Base-by-base conservation (phyloP, 2,797 vertebrate genomes). In the Gambusia yucatana region DNA sequence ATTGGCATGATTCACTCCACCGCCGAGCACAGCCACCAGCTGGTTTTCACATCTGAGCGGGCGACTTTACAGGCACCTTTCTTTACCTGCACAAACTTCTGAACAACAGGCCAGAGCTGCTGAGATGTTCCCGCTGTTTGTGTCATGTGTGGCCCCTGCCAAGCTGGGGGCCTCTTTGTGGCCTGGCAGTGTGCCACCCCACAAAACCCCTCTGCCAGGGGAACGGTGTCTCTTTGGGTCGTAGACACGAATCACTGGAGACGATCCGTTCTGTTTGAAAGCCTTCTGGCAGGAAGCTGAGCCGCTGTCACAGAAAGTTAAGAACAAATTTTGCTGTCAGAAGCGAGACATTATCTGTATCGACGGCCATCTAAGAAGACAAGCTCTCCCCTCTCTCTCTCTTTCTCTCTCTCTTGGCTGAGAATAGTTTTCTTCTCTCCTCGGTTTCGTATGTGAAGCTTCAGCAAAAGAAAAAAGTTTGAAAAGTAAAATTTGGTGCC, bases 201-300 rank as follows among this genome's bases (percentile, higher is more conserved):
- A 57, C 80, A 88, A 91, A 57, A 85, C 87, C 82, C 61, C 81
- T 69, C 17, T 81, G 87, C 87, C 92, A 88, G 88, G 84, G 81
- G 87, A 93, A 85, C 72, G 78, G 86, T 93, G 90, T 93, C 91
- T 86, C 86, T 84, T 89, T 80, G 81, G 87, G 87, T 85, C 85
- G 80, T 75, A 87, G 87, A 92, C 80, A 72, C 75, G 73, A 79
- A 88, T 88, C 73, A 70, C 77, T 55, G 77, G 61, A 81, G 89
- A 92, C 88, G 82, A 93, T 93, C 87, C 86, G 89, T 93, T 91
- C 84, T 79, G 83, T 91, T 87, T 93, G 91, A 94, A 89, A 82
- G 87, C 73, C 84, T 77, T 80, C 84, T 90, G 87, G 89, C 89
- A 93, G 67, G 76, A 88, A 86, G 86, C 77, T 86, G 80, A 92